Base-by-base conservation (phyloP, 2,888 invertebrate species). In the Agrochola lychnidis region DNA sequence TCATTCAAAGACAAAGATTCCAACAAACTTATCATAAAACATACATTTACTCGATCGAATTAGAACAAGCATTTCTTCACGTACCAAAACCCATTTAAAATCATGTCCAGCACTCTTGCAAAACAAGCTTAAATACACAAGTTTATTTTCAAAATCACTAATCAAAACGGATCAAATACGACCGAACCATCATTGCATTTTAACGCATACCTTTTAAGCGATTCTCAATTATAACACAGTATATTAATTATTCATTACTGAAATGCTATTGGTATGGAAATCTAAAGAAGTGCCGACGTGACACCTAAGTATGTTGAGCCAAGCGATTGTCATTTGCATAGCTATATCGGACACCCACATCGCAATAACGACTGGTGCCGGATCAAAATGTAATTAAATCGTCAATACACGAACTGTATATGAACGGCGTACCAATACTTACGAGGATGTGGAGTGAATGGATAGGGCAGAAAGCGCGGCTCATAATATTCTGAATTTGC, bases 331-430 rank as follows among this genome's bases (percentile, higher is more conserved):
- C 89, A 94, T 94, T 94, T 93, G 93, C 95, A 95, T 95, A 94
- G 92, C 87, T 94, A 94, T 94, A 95, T 94, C 94, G 96, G 91
- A 96, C 96, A 96, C 96, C 96, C 96, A 96, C 96, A 95, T 95
- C 94, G 96, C 92, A 93, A 91, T 93, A 94, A 92, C 93, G 90
- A 92, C 90, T 87, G 88, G 92, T 90, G 94, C 95, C 94, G 95
- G 95, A 96, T 96, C 95, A 95, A 93, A 93, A 91, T 92, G 95
- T 96, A 96, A 96, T 96, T 96, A 96, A 96, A 95, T 93, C 94
- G 94, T 94, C 96, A 95, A 95, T 95, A 95, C 96, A 96, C 96
- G 96, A 93, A 96, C 94, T 86, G 91, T 92, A 91, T 94, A 94
- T 93, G 94, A 93, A 94, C 92, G 89, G 94, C 91, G 91, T 94